Percentiles rank a stretch among this genome's conserved stretches.
These are phyloP conservation scores for Halichondria panicea DNA, from an alignment of 37 sponge, comb jelly and placozoan species.

Conservation along the genomic window DNA sequence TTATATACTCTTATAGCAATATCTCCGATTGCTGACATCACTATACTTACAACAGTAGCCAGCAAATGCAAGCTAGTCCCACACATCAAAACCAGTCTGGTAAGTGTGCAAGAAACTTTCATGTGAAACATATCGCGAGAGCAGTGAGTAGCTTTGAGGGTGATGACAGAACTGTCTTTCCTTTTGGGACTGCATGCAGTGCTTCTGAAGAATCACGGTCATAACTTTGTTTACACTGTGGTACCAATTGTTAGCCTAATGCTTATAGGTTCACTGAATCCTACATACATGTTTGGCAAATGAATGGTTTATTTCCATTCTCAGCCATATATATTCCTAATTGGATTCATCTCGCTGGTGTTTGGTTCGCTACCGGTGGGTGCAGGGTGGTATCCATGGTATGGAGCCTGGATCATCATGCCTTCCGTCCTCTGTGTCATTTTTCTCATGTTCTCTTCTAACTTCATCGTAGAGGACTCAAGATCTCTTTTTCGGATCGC, in stretches of 20 bases:
- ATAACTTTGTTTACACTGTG: too few relatives aligned
- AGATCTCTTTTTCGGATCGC: not conserved
- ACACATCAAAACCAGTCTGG: constrained; percentile 38
- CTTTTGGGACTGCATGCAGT: too few relatives aligned
- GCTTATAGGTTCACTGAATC: too few relatives aligned
- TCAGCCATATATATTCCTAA: constrained; percentile 15
- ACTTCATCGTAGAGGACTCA: not conserved
- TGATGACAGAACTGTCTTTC: too few relatives aligned
- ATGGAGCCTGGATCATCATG: constrained; percentile 29
- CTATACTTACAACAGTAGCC: constrained; percentile 42
- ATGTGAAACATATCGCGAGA: too few relatives aligned
- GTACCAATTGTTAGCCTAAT: too few relatives aligned
- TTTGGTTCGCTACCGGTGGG: constrained; percentile 35
- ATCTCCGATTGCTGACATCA: constrained; percentile 52
- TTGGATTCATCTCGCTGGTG: constrained; percentile 5
- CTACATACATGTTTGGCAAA: too few relatives aligned
- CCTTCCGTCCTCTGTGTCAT: not conserved
- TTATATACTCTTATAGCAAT: constrained; percentile 15
- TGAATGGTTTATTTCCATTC: too few relatives aligned
- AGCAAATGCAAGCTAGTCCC: constrained; percentile 11
- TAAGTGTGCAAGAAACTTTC: too few relatives aligned
- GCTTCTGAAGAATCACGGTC: too few relatives aligned
- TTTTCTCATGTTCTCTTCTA: constrained; percentile 33
- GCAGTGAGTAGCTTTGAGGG: too few relatives aligned
- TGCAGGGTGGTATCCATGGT: constrained; percentile 44